phyloP scores from a whole-genome alignment of 2,888 invertebrate genomes.

The Lasioglossum villosulum region DNA sequence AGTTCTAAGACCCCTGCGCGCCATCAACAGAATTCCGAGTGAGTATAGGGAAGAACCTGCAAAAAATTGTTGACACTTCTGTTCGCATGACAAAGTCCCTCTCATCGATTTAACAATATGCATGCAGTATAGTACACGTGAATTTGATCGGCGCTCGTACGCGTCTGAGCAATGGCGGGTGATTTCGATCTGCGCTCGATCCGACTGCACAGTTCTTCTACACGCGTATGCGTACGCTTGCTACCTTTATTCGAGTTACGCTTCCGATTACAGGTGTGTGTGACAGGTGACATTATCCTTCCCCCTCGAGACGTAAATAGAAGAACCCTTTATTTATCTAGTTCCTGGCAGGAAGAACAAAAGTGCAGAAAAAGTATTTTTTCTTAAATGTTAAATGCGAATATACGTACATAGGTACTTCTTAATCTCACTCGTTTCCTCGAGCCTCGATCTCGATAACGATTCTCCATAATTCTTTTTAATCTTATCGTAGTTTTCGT shows the following conservation, averaged over 20 bases:
- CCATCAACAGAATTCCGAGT: slow-evolving; percentile 99
- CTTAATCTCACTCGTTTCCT: too few relatives aligned
- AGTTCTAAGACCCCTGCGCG: slow-evolving; percentile 97
- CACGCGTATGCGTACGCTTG: not conserved
- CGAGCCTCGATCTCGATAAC: too few relatives aligned
- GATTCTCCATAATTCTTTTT: too few relatives aligned
- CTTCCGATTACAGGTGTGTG: not conserved
- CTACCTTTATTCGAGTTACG: slow-evolving; percentile 1
- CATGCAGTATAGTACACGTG: not conserved
- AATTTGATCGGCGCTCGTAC: not conserved
- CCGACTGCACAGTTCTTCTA: not conserved
- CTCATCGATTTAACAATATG: not conserved
- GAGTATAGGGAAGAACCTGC: slow-evolving; percentile 85
- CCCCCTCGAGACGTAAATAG: slow-evolving; percentile 27
- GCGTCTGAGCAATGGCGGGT: not conserved
- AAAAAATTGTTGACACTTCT: not conserved
- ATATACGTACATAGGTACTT: too few relatives aligned
- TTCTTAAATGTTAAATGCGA: not conserved
- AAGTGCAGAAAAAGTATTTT: slow-evolving; percentile 1
- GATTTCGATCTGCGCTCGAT: not conserved
- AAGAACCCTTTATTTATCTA: slow-evolving; percentile 28
- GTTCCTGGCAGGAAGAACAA: not conserved
- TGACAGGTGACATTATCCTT: slow-evolving; percentile 23
- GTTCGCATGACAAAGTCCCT: not conserved
- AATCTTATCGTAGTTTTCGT: too few relatives aligned